Conservation (phyloP, 1,140 invertebrate genomes). For the Pseudomyrmex concolor region DNA sequence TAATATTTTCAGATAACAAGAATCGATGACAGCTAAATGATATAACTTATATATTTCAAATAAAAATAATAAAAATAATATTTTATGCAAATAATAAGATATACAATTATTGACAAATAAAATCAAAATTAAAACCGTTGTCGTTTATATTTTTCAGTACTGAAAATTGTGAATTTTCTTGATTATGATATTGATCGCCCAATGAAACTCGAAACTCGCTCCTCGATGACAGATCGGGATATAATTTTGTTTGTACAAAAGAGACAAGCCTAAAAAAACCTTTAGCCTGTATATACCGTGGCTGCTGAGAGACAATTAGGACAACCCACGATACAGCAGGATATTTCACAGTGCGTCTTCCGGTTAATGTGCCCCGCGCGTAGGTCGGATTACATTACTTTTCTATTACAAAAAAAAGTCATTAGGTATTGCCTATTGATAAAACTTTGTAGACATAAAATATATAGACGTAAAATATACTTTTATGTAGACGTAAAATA, state of each 20-base stretch:
- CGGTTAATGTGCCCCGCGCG: constrained; percentile 64
- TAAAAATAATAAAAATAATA: background rate
- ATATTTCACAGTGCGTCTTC: constrained; percentile 52
- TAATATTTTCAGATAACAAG: constrained; percentile 11
- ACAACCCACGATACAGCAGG: constrained; percentile 53
- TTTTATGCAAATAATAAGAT: background rate
- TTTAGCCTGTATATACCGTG: constrained; percentile 53
- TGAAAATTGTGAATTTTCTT: background rate
- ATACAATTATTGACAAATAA: background rate
- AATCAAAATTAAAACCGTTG: background rate
- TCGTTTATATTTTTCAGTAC: background rate
- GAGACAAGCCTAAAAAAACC: constrained; percentile 63
- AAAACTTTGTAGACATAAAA: no score
- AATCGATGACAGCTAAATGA: background rate
- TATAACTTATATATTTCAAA: background rate
- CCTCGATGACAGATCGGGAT: constrained; percentile 63
- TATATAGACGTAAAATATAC: no score
- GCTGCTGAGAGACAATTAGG: constrained; percentile 70
- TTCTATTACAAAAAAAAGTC: constrained; percentile 7
- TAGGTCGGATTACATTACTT: constrained; percentile 67
- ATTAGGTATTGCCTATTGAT: constrained; percentile 1
- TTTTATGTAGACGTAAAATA: no score
- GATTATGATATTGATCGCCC: background rate
- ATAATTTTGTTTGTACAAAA: constrained; percentile 70
- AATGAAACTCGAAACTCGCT: constrained; percentile 57